A percentile compares a stretch with the other conserved stretches of the same genome.
phyloP scores from a whole-genome alignment of 1,140 invertebrate species.

The Marisa cornuarietis region DNA sequence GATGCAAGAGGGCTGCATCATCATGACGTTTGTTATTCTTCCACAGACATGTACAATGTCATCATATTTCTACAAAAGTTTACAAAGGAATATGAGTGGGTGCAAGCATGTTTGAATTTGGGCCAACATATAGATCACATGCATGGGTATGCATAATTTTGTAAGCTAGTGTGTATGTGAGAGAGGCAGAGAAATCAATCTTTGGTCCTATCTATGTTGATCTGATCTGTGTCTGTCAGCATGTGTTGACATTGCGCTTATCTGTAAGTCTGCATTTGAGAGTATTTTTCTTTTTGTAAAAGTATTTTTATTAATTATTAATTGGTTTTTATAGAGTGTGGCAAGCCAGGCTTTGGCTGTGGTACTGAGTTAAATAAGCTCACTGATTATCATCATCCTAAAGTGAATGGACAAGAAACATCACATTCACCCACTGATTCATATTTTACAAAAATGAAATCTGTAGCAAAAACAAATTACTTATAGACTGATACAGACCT shows the following conservation, averaged over 20 bases:
- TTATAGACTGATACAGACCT: too few relatives aligned
- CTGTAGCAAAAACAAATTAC: too few relatives aligned
- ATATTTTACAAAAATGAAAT: too few relatives aligned
- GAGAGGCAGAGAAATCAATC: neutral
- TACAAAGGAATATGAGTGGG: neutral
- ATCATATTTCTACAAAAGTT: too few relatives aligned
- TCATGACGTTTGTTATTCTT: too few relatives aligned
- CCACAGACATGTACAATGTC: too few relatives aligned
- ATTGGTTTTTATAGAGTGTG: neutral
- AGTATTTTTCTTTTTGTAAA: neutral
- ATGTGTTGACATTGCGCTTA: neutral
- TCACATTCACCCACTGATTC: too few relatives aligned
- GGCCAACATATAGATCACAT: neutral
- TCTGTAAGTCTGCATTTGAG: neutral
- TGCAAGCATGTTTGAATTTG: neutral
- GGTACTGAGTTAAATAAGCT: neutral
- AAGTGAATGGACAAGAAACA: too few relatives aligned
- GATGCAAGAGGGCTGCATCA: too few relatives aligned
- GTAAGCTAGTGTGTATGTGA: neutral
- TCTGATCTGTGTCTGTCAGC: neutral
- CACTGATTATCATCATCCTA: too few relatives aligned
- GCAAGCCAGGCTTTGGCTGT: neutral
- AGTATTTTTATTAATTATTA: neutral
- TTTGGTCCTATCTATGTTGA: neutral
- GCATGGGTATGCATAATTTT: neutral